Evolutionary conservation across 2,113 vertebrate species (phyloP), one percentile per base, ranked within the genome.

Genomic region (Ploceus nigricollis): DNA sequence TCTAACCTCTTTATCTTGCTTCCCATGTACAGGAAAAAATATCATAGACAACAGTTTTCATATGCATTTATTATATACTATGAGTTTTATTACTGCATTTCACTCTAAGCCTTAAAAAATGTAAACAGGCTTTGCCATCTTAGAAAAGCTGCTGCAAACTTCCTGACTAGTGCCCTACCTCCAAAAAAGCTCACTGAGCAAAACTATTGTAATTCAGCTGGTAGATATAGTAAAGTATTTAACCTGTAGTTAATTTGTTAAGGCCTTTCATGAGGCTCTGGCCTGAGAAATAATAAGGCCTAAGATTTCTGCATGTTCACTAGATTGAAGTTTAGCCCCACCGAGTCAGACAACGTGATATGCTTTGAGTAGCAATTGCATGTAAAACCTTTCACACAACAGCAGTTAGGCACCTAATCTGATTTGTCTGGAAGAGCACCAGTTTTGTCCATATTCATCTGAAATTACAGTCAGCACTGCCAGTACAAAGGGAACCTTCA

Each of bases 391-490:
- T 44, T 19, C 27, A 23, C 20, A 23, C 31, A 68, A 61, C 83
- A 68, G 63, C 54, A 87, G 42, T 24, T 33, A 11, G 44, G n/a
- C 17, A 68, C 28, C 37, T 57, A 64, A 71, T n/a, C 23, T 6
- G 8, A 19, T 63, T 15, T 57, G 35, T 45, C 72, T 58, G 30
- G 35, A 86, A 88, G 37, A 56, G 14, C 3, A 13, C 11, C 71
- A 21, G 6, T 50, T 84, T 64, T 72, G 19, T 28, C 15, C 42
- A 37, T 23, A 37, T 45, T 64, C 7, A 72, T 22, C 48, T 27
- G 31, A 79, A 89, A 76, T 60, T 37, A 31, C 0, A 0, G 48
- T 51, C 65, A 64, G 19, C 0, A 0, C 24, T 80, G 15, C 24
- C 28, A 56, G 16, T 47, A 75, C 33, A 78, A 86, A 79, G 25